Evolutionary conservation across 2,888 invertebrate species (phyloP), one percentile per base, ranked within the genome.

Genomic region (Sinotaia quadrata): DNA sequence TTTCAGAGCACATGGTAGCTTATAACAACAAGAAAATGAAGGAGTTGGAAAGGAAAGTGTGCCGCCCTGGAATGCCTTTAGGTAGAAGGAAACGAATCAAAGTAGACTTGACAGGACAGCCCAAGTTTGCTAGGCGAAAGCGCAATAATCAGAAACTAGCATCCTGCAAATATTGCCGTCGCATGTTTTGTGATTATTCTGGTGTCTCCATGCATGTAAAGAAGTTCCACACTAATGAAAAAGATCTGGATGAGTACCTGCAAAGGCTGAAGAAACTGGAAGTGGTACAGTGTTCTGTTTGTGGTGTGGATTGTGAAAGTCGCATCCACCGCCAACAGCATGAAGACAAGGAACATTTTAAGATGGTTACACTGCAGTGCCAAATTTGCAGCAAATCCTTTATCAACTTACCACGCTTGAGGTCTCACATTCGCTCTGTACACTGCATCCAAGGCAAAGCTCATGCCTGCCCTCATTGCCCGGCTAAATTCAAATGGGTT

Each of bases 401-500:
- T 29, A 76, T 76, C 70, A 79, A 78, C 61, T 21, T 75, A 7
- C 41, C 60, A 10, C 75, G 72, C 66, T 60, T 81, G n/a, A 75
- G 75, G 68, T 74, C 70, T 59, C 82, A 82, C 61, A 67, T 78
- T 4, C 66, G 68, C 51, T 54, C 68, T 51, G 75, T 81, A 27
- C 82, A 76, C 59, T 60, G 34, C 27, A 36, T 60, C 4, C 44
- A 70, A 27, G 60, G 66, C 24, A 58, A 52, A 12, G 10, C 33
- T 3, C 69, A 70, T 21, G 41, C 31, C 63, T 63, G 63, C 27
- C 78, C 77, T 57, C 69, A 79, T 12, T 81, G 81, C 56, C 69
- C 77, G 7, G 75, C 80, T 18, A 75, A 75, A 47, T 83, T 81
- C 66, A 80, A 79, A 59, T 75, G 78, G 61, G 56, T 68, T 12